Percentiles rank a stretch among this genome's conserved stretches.
These are phyloP conservation scores for Propithecus perrieri DNA, from an alignment of 2,797 vertebrate genomes.

Conservation along the genomic window DNA sequence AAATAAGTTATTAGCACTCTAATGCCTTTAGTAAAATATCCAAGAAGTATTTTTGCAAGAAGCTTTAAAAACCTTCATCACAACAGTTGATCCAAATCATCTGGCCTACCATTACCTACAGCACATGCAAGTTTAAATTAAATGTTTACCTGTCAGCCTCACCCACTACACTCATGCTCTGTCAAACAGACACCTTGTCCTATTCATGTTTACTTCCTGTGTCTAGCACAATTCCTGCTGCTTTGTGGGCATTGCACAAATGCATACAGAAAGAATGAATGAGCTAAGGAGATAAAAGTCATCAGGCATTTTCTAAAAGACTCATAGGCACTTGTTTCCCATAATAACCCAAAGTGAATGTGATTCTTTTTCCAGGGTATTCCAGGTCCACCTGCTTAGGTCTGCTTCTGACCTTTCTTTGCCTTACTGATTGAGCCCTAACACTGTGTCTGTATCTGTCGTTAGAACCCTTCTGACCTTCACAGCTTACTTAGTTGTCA, in stretches of 20 bases:
- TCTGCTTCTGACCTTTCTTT: neutral
- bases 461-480: neutral
- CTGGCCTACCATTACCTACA: neutral
- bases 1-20: neutral
- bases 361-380: neutral
- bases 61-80: neutral
- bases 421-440: accelerated
- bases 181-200: neutral
- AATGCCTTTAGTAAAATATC: neutral
- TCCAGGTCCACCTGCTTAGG: too few relatives aligned
- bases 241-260: neutral
- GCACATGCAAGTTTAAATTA: neutral
- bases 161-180: neutral
- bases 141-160: too few relatives aligned
- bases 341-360: neutral
- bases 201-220: neutral
- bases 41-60: neutral
- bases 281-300: neutral
- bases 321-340: neutral
- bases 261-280: neutral
- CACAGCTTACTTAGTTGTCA: neutral
- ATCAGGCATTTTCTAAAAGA: neutral
- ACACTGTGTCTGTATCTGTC: accelerated
- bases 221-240: neutral
- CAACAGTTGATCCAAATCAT: neutral